Evolutionary conservation across 2,888 invertebrate species (phyloP), one percentile per base, ranked within the genome.

Genomic region (Hypercompe scribonia): DNA sequence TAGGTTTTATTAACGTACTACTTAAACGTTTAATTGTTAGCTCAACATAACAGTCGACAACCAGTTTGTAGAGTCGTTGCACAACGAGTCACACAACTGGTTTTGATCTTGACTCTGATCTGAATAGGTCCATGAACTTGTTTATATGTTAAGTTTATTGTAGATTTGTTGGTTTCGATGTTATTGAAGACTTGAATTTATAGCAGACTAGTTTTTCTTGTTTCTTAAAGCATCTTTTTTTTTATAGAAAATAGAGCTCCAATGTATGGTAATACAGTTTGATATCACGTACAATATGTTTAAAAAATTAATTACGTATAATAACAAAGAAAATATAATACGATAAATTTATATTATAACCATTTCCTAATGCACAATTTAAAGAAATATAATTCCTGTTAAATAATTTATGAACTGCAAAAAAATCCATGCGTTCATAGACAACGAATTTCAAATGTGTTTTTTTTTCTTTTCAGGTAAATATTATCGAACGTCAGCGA

Each of bases 81-180:
- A 71, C 67, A 74, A 74, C 50, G 15, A 65, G 74, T 68, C 28
- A 67, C 21, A 42, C 64, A 58, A 74, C 88, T 77, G 78, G 86
- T 88, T 79, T 72, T 61, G 78, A 75, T 82, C 79, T 82, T 81
- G 80, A 81, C 80, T 77, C 74, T 81, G 78, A 81, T 81, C 78
- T 80, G 58, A 28, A 69, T 71, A 75, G 86, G 82, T 83, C 81
- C 76, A 66, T 76, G 80, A 82, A 77, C 87, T 77, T 76, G 81
- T 79, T 77, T 63, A 36, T 42, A 71, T 71, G 65, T 63, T 75
- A 73, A 63, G n/a, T 50, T 46, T 54, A 18, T 36, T 13, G 65
- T 66, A 71, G 31, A 61, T 58, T 68, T 73, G 70, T 13, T 65
- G 70, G 66, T 50, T 54, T 21, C 33, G 33, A 39, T 68, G 64